Conservation (phyloP, 2,888 invertebrate genomes). For the Orthosia gracilis region DNA sequence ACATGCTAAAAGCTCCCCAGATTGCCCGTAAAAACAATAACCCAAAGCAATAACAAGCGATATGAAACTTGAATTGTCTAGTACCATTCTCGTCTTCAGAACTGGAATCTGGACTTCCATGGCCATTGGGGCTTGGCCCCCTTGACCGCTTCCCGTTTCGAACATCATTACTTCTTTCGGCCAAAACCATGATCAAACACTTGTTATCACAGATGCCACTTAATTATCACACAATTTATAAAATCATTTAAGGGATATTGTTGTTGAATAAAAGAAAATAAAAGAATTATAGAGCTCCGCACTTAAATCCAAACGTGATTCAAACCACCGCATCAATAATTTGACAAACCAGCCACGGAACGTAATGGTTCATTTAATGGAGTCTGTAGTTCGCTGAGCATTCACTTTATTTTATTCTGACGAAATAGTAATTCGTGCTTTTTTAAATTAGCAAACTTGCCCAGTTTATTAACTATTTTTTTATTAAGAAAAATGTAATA, state of each 20-base stretch:
- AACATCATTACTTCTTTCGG: conserved; percentile 96
- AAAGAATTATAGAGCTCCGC: conserved; percentile 82
- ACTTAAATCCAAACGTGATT: conserved; percentile 91
- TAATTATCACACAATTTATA: conserved; percentile 67
- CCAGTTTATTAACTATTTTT: not conserved
- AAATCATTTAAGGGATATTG: conserved; percentile 67
- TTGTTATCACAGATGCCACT: conserved; percentile 75
- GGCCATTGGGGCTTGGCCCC: conserved; percentile 97
- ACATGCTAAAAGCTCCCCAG: conserved; percentile 68
- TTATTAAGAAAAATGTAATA: not conserved
- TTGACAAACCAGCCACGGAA: conserved; percentile 84
- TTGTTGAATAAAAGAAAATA: conserved; percentile 67
- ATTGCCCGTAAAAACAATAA: conserved; percentile 46
- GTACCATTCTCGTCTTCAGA: conserved; percentile 97
- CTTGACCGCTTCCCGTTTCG: conserved; percentile 97
- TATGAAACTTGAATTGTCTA: conserved; percentile 62
- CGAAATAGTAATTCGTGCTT: not conserved
- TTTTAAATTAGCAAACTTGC: not conserved
- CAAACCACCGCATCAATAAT: conserved; percentile 91
- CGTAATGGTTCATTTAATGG: conserved; percentile 76
- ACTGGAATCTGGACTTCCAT: conserved; percentile 95
- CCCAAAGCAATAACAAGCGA: conserved; percentile 53
- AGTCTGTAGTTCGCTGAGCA: conserved; percentile 84
- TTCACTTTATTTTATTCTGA: conserved; percentile 73
- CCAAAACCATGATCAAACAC: conserved; percentile 95